Conservation (phyloP, 2,113 vertebrate genomes). For the Tupaia chinensis region DNA sequence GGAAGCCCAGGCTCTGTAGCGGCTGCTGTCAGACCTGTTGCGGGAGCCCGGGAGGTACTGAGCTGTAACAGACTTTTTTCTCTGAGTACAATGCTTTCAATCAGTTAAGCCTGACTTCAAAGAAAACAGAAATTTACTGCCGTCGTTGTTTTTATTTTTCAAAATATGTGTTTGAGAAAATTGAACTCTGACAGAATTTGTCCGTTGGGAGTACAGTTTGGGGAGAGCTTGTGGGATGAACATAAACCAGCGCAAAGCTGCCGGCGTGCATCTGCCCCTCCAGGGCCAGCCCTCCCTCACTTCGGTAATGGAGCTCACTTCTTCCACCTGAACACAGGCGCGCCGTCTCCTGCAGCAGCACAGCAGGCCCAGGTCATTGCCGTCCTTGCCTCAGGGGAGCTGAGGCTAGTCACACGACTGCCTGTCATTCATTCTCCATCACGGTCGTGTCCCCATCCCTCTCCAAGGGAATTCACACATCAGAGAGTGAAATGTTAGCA, state of each 20-base stretch:
- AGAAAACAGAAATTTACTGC: constrained; percentile 84
- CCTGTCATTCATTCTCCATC: constrained; percentile 51
- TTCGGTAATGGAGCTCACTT: constrained; percentile 35
- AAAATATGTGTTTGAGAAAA: constrained; percentile 49
- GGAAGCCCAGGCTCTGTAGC: constrained; percentile 88
- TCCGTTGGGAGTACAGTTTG: background rate
- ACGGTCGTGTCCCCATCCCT: background rate
- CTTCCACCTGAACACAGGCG: constrained; percentile 58
- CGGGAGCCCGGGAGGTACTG: constrained; percentile 86
- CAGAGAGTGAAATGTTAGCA: constrained; percentile 11
- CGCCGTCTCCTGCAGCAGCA: constrained; percentile 23
- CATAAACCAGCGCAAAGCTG: background rate
- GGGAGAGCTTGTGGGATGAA: background rate
- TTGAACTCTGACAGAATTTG: constrained; percentile 1
- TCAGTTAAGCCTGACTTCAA: constrained; percentile 85
- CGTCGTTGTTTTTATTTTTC: constrained; percentile 71
- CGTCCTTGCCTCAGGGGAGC: constrained; percentile 46
- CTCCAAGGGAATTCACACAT: constrained; percentile 11
- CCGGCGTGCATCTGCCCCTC: background rate
- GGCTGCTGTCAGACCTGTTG: constrained; percentile 90
- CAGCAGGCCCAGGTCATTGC: constrained; percentile 58
- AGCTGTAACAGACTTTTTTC: constrained; percentile 88
- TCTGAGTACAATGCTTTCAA: constrained; percentile 84
- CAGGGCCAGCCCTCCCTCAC: background rate
- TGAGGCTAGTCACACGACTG: constrained; percentile 1